Evolutionary conservation across 2,797 vertebrate genomes (phyloP).

Genomic region (Echeneis naucrates): DNA sequence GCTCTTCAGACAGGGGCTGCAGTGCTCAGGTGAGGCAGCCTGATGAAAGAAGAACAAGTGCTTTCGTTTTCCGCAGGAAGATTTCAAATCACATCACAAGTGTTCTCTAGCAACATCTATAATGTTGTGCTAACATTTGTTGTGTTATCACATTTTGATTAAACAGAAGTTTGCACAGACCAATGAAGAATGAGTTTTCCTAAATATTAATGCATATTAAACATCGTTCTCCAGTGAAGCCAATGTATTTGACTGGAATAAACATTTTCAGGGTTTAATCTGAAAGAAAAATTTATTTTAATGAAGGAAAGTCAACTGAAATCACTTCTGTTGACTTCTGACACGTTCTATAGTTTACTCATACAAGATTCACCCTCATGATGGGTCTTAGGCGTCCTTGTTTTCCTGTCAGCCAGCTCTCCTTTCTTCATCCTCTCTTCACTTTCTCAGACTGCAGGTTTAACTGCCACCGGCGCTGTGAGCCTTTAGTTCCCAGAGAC

Average conservation of each 20-base stretch:
- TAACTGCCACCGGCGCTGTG: conserved; percentile 85
- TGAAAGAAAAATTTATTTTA: background rate
- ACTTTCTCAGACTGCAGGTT: conserved; percentile 83
- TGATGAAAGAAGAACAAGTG: too few relatives aligned
- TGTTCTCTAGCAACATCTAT: too few relatives aligned
- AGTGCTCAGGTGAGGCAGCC: conserved; percentile 80
- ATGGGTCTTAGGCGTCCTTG: background rate
- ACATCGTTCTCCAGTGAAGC: background rate
- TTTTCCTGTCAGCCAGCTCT: background rate
- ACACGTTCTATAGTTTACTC: too few relatives aligned
- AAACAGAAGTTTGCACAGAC: too few relatives aligned
- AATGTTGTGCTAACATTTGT: too few relatives aligned
- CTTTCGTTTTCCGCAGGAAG: too few relatives aligned
- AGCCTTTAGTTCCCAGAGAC: conserved; percentile 74
- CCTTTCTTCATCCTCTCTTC: background rate
- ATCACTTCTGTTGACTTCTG: background rate
- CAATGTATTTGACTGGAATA: background rate
- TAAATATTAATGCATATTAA: background rate
- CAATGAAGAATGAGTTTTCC: background rate
- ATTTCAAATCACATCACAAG: too few relatives aligned
- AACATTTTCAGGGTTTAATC: too few relatives aligned
- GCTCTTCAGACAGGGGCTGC: conserved; percentile 86
- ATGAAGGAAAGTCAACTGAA: background rate
- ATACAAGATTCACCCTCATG: background rate
- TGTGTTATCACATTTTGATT: too few relatives aligned